These are phyloP conservation scores for Drosophila ogumai DNA, from an alignment of 1,140 invertebrate genomes.

Conservation along the genomic window DNA sequence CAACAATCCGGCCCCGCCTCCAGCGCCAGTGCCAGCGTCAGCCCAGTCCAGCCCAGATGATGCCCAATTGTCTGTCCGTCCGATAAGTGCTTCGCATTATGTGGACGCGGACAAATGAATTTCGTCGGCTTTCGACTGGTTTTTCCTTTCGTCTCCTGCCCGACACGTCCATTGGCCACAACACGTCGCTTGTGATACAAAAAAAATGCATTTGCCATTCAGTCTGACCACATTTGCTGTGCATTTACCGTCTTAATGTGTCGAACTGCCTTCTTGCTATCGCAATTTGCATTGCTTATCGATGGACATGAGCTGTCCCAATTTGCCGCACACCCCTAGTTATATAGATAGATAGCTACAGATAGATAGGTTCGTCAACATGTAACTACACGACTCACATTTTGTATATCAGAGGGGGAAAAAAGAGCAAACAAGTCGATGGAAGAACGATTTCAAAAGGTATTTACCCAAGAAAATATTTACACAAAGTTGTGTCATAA, in stretches of 20 bases:
- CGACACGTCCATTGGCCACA: background rate
- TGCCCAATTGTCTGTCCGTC: conserved; percentile 35
- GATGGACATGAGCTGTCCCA: conserved; percentile 23
- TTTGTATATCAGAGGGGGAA: background rate
- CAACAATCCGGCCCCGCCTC: conserved; percentile 3
- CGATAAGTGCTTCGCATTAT: conserved; percentile 42
- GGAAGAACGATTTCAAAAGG: background rate
- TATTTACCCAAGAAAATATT: conserved; percentile 5
- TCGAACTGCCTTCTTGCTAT: conserved; percentile 24
- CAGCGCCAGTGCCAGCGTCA: background rate
- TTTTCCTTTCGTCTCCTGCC: background rate
- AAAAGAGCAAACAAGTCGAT: conserved; percentile 6
- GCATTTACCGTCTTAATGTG: conserved; percentile 40
- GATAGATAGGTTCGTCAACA: conserved; percentile 5
- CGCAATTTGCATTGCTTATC: conserved; percentile 39
- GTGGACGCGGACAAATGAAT: conserved; percentile 27
- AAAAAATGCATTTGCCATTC: conserved; percentile 34
- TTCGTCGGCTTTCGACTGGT: conserved; percentile 10
- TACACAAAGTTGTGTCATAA: background rate
- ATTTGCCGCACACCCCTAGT: conserved; percentile 9
- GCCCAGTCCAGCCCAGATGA: conserved; percentile 22
- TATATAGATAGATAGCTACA: background rate
- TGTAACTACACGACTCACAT: conserved; percentile 1
- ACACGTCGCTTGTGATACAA: conserved; percentile 4
- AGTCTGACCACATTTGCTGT: conserved; percentile 27